Conservation (phyloP, 2,888 invertebrate species). For the Druceiella hillmani region DNA sequence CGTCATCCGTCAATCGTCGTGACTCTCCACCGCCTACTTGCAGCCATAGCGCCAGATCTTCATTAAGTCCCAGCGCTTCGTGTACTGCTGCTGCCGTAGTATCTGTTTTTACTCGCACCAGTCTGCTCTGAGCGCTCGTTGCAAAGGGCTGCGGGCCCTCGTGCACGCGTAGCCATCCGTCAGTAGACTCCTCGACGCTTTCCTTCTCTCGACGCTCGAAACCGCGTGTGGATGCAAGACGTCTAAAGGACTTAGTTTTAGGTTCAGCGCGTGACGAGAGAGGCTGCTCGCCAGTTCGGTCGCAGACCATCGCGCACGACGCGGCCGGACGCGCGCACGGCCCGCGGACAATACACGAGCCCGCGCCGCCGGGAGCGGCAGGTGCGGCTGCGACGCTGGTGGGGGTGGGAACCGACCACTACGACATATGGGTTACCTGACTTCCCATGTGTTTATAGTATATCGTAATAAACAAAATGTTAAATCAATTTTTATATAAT, state of each 20-base stretch:
- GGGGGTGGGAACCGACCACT: slow-evolving; percentile 53
- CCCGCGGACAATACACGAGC: slow-evolving; percentile 22
- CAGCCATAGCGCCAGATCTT: slow-evolving; percentile 47
- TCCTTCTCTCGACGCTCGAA: slow-evolving; percentile 34
- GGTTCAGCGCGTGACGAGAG: slow-evolving; percentile 23
- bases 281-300: slow-evolving; percentile 50
- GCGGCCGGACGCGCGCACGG: slow-evolving; percentile 25
- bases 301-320: slow-evolving; percentile 43
- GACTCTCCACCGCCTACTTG: slow-evolving; percentile 54
- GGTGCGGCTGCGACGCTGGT: slow-evolving; percentile 40
- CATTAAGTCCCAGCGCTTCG: slow-evolving; percentile 44
- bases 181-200: slow-evolving; percentile 29
- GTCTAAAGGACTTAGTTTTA: slow-evolving; percentile 44
- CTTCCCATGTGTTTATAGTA: no score
- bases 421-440: no score
- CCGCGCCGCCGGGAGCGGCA: slow-evolving; percentile 24
- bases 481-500: no score
- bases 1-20: slow-evolving; percentile 48
- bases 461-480: no score
- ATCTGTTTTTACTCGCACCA: slow-evolving; percentile 53
- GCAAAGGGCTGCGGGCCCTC: slow-evolving; percentile 50
- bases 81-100: slow-evolving; percentile 52
- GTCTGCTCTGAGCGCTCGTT: slow-evolving; percentile 47
- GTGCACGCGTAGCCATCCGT: slow-evolving; percentile 59
- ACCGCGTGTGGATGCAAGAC: slow-evolving; percentile 49